phyloP scores from a whole-genome alignment of 2,888 invertebrate genomes.

The Pachycephus smyrnensis region DNA sequence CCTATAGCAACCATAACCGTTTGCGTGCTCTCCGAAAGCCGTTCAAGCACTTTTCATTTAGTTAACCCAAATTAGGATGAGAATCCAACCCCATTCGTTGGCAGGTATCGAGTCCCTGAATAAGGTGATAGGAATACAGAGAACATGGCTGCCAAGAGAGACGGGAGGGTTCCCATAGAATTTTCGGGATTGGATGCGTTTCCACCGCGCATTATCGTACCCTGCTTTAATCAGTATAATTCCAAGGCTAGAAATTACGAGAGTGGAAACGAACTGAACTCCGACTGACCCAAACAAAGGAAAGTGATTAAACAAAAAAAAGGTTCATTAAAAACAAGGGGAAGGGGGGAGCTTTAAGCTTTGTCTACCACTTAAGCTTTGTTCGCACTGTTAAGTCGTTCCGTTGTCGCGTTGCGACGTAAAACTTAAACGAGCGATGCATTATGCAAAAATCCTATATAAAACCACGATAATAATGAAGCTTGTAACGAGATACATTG shows the following conservation, averaged over 20 bases:
- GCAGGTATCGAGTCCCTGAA: neutral
- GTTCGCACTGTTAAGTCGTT: conserved; percentile 1
- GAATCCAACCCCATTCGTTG: too few species aligned
- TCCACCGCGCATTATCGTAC: neutral
- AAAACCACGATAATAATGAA: neutral
- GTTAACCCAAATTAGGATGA: too few species aligned
- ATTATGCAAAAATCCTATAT: conserved; percentile 25
- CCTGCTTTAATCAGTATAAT: neutral
- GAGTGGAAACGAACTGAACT: neutral
- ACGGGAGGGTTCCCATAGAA: neutral
- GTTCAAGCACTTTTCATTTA: too few species aligned
- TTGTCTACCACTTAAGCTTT: neutral
- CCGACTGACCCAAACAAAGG: neutral
- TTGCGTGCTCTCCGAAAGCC: neutral
- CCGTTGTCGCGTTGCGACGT: conserved; percentile 11
- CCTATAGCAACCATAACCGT: neutral
- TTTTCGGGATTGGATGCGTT: neutral
- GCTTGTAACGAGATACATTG: neutral
- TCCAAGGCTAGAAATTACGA: neutral
- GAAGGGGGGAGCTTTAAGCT: neutral
- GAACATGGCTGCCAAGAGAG: neutral
- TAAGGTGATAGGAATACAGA: neutral
- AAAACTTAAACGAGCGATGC: conserved; percentile 30
- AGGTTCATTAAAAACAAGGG: neutral
- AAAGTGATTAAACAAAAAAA: neutral